Evolutionary conservation across 1,140 invertebrate genomes (phyloP), one percentile per base, ranked within the genome.

Genomic region (Eumeta japonica): DNA sequence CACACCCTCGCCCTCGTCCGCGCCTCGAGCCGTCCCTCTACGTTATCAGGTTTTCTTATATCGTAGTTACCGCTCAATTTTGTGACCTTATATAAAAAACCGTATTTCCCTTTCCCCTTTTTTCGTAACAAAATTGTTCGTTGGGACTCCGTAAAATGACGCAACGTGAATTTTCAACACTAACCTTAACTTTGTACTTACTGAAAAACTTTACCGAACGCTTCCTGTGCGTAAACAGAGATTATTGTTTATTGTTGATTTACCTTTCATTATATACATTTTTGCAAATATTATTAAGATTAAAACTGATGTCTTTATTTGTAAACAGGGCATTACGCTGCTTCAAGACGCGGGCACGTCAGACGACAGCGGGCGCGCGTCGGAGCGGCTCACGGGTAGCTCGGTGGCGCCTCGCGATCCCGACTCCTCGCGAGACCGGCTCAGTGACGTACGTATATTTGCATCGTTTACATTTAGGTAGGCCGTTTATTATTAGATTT

Each of bases 341-440:
- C 77, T 77, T 53, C 79, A 81, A 55, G 85, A 86, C 79, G 83
- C 85, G 67, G 85, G 84, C 49, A 87, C 85, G 56, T 86, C 84
- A 61, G 85, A 87, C 77, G 85, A 87, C 70, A 88, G 84, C 75
- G 85, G 85, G 52, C 75, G 85, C 68, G 85, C 85, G 54, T 87
- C 84, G 43, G 85, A 85, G 77, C 80, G 84, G 59, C 78, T 87
- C 56, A 85, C 85, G 50, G 82, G 83, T 55, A 85, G 84, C 62
- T 85, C 84, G 45, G 80, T 85, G 66, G 78, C 80, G 43, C 83
- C 83, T 38, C 78, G 84, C 52, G 84, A 87, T 67, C 83, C 84
- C 48, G 85, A 87, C 70, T 87, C 85, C 75, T 87, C 85, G 52
- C 84, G 85, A 75, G 85, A 87, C 73, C 81, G 85, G 63, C 82